Conservation (phyloP, 2,888 invertebrate genomes). For the Ochropleura leucogaster region DNA sequence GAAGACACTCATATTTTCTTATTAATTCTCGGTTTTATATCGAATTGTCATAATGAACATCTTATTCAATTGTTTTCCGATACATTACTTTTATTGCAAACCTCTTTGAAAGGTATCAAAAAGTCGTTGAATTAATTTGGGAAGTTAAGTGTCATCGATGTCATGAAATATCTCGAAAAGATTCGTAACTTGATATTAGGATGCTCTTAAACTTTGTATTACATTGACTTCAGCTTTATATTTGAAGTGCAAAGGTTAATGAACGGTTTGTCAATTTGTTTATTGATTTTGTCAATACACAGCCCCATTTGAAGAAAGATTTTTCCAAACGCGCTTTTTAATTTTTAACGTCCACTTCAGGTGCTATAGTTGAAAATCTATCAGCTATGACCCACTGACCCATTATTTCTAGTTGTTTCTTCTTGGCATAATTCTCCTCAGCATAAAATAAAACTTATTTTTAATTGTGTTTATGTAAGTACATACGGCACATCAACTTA, state of each 20-base stretch:
- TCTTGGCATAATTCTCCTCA: background rate
- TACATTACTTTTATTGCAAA: conserved; percentile 44
- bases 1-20: background rate
- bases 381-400: background rate
- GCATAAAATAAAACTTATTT: background rate
- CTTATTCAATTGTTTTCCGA: conserved; percentile 55
- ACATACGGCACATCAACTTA: too few species aligned
- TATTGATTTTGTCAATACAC: background rate
- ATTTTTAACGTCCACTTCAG: background rate
- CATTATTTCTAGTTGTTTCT: background rate
- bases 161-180: conserved; percentile 9
- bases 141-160: background rate
- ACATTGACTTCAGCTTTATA: background rate
- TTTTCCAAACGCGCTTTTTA: background rate
- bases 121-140: conserved; percentile 56
- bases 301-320: background rate
- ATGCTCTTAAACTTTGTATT: background rate
- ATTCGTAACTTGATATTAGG: background rate
- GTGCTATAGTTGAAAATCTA: background rate
- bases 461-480: too few species aligned
- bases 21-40: conserved; percentile 17
- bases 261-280: background rate
- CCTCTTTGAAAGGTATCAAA: conserved; percentile 50
- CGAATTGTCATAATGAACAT: conserved; percentile 17
- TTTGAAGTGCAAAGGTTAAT: background rate